Percentiles rank a stretch among this genome's conserved stretches.
phyloP scores from a whole-genome alignment of 2,113 vertebrate genomes.

The Albula goreensis region DNA sequence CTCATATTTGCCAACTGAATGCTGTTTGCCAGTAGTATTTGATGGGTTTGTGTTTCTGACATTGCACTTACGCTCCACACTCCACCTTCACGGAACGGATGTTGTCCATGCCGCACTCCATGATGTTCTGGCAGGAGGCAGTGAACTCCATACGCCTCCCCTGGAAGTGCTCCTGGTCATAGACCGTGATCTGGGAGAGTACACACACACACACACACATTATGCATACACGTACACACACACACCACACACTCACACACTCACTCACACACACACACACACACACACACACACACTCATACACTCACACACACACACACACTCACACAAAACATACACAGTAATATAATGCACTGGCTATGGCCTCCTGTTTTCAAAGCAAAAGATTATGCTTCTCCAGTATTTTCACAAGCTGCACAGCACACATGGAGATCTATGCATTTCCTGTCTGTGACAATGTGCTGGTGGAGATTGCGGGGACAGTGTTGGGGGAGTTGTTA shows the following conservation, averaged over 20 bases:
- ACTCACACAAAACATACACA: not conserved
- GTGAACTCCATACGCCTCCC: slow-evolving; percentile 91
- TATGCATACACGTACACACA: too few relatives aligned
- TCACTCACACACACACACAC: slow-evolving; percentile 12
- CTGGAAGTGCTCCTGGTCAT: slow-evolving; percentile 95
- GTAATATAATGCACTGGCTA: too few relatives aligned
- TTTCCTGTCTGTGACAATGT: too few relatives aligned
- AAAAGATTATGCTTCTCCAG: too few relatives aligned
- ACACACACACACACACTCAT: too few relatives aligned
- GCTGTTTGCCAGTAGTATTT: too few relatives aligned
- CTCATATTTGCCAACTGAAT: too few relatives aligned
- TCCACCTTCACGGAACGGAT: slow-evolving; percentile 92
- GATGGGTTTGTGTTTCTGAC: not conserved
- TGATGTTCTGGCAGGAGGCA: slow-evolving; percentile 85
- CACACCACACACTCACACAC: too few relatives aligned
- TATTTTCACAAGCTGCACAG: too few relatives aligned
- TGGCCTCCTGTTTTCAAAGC: too few relatives aligned
- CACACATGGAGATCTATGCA: too few relatives aligned
- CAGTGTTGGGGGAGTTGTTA: not conserved
- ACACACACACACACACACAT: slow-evolving; percentile 36
- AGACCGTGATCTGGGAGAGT: slow-evolving; percentile 82
- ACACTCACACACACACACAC: not conserved
- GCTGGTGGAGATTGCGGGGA: not conserved
- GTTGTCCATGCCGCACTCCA: slow-evolving; percentile 84
- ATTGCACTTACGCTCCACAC: slow-evolving; percentile 85